phyloP scores from a whole-genome alignment of 1,140 invertebrate genomes.

The Pogonognathellus flavescens region DNA sequence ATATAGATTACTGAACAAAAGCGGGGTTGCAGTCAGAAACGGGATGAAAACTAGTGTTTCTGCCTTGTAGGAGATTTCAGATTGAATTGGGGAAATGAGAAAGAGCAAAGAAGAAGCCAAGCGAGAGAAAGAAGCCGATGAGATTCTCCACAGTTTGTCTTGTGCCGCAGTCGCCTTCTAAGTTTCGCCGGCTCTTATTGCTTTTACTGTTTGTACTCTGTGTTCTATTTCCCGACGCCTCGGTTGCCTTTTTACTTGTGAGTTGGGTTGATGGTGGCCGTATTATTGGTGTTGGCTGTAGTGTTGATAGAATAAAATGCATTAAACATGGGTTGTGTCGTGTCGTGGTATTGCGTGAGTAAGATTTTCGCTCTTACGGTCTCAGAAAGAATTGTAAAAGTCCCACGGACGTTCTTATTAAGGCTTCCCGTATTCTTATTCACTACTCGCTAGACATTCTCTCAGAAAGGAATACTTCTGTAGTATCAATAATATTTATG shows the following conservation, averaged over 20 bases:
- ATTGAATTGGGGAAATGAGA: slow-evolving; percentile 44
- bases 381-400: no score
- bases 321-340: slow-evolving; percentile 30
- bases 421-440: no score
- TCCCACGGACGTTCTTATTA: no score
- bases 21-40: background rate
- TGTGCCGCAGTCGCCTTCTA: background rate
- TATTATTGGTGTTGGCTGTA: background rate
- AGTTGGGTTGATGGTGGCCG: background rate
- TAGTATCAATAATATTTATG: no score
- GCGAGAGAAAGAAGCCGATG: slow-evolving; percentile 23
- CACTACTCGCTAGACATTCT: no score
- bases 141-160: background rate
- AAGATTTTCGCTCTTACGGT: background rate
- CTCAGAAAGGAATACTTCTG: no score
- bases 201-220: slow-evolving; percentile 6
- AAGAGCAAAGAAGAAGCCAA: slow-evolving; percentile 35
- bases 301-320: slow-evolving; percentile 49
- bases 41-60: slow-evolving; percentile 31
- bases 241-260: slow-evolving; percentile 4
- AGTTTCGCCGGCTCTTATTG: background rate
- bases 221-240: slow-evolving; percentile 17
- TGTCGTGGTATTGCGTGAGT: slow-evolving; percentile 4
- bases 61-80: slow-evolving; percentile 40
- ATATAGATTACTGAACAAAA: background rate